Evolutionary conservation across 2,888 invertebrate species (phyloP), one percentile per base, ranked within the genome.

Genomic region (Sceliomorpha sp.): DNA sequence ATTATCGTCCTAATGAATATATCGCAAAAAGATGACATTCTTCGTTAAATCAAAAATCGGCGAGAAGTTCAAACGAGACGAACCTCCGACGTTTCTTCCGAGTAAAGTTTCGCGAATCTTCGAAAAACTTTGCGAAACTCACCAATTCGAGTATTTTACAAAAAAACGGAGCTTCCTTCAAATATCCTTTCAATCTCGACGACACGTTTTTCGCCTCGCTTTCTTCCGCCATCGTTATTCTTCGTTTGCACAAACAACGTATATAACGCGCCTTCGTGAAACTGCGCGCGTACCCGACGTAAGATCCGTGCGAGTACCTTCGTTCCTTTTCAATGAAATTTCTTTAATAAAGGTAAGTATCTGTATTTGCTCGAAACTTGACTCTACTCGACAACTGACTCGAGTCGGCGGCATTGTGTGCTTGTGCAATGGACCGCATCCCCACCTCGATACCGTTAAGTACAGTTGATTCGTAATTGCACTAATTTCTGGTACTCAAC

Each of bases 71-170:
- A n/a, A n/a, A n/a, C n/a, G n/a, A n/a, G n/a, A n/a, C n/a, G n/a
- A n/a, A n/a, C n/a, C n/a, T n/a, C n/a, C n/a, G n/a, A n/a, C n/a
- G n/a, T n/a, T n/a, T n/a, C n/a, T n/a, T n/a, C n/a, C n/a, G n/a
- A n/a, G n/a, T n/a, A n/a, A n/a, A n/a, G n/a, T n/a, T n/a, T n/a
- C n/a, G n/a, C n/a, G n/a, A n/a, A n/a, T n/a, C n/a, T n/a, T n/a
- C n/a, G n/a, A n/a, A n/a, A n/a, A n/a, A n/a, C n/a, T n/a, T n/a
- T n/a, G n/a, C n/a, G n/a, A 8, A 14, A 88, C 91, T 91, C 83
- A 94, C 93, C 90, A 93, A 81, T 85, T 93, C 92, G 14, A 92
- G 73, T 47, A 91, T 86, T 85, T 93, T 91, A 72, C 81, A 85
- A 63, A 83, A 81, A 45, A 82, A 82, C 0, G 84, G 80, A n/a